Evolutionary conservation across 2,888 invertebrate genomes (phyloP), one percentile per base, ranked within the genome.

Genomic region (Trissoscelio sp.): DNA sequence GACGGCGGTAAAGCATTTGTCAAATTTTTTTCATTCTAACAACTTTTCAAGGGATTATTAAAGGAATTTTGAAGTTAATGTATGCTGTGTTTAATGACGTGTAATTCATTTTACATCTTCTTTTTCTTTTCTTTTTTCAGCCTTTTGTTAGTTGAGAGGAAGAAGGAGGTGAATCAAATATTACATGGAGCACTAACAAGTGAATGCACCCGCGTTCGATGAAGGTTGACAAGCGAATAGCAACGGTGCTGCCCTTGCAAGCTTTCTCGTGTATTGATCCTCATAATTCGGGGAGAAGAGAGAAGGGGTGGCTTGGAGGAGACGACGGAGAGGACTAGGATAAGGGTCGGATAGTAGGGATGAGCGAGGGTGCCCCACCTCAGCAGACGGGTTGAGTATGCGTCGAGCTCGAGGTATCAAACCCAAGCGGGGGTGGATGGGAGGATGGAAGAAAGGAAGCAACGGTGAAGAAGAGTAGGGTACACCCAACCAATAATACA

Each of bases 241-340:
- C 87, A 87, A 88, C 89, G 88, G 88, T 87, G 89, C 88, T 89
- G 88, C 86, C 88, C 88, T 89, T 89, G 89, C 89, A 85, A 89
- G 88, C 89, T 89, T 88, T 87, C 88, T 89, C 88, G 90, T 87
- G 91, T 91, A 91, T 91, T 91, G 91, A 91, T 91, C 91, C 90
- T 91, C 90, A 91, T 91, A 91, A 91, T 91, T 91, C 87, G 86
- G 88, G 86, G 87, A 87, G 86, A 67, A 72, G 80, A 66, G 77
- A 74, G 81, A 81, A 77, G 81, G 69, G 85, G 83, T 80, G 80
- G 67, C 46, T 58, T 46, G 79, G 79, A 79, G 84, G 83, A 73
- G 78, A 79, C 72, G 81, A 73, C 66, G 81, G 78, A 79, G 82
- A 75, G 73, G 77, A 74, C 77, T 60, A 79, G 83, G 79, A 79